Evolutionary conservation across 2,797 vertebrate species (phyloP), one percentile per base, ranked within the genome.

Genomic region (Lagocephalus sceleratus): DNA sequence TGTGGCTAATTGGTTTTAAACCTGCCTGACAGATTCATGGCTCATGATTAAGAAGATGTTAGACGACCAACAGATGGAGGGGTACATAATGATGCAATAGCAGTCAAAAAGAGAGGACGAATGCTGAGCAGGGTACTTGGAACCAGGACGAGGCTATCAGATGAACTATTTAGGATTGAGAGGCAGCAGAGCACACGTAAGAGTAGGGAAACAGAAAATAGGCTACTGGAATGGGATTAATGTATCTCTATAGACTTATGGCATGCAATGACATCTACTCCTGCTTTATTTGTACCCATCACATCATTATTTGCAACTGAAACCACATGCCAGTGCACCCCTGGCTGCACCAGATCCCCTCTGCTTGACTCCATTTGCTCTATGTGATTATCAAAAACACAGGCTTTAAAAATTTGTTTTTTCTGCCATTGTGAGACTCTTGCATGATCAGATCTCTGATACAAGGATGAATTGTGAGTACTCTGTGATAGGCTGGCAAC

Each of bases 181-280:
- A 46, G 43, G 17, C 51, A 47, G 40, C 22, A 32, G 35, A n/a
- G 52, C n/a, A n/a, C 35, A 38, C 47, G 53, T 60, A 41, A 55
- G 61, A 57, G 55, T 39, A 60, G 46, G 15, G 47, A 38, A 22
- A 59, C 32, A 51, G 52, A 75, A 69, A 66, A 76, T 73, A 64
- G 74, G 56, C 61, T 47, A 50, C 55, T 66, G 73, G 39, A 71
- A 68, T 44, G 64, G 59, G 51, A 79, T 73, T 61, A 78, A 60
- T 58, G 74, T 72, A 49, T 40, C 54, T 70, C 47, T 41, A 25
- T 53, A 73, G 57, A 52, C 51, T 53, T 52, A 58, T 80, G 40
- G 54, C 70, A 63, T 57, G 58, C 45, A 41, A 69, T 70, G 58
- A 56, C 74, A 68, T 75, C 49, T 62, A 54, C 43, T 60, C 57